phyloP scores from a whole-genome alignment of 1,140 invertebrate genomes.

The Parapsyche elsis region DNA sequence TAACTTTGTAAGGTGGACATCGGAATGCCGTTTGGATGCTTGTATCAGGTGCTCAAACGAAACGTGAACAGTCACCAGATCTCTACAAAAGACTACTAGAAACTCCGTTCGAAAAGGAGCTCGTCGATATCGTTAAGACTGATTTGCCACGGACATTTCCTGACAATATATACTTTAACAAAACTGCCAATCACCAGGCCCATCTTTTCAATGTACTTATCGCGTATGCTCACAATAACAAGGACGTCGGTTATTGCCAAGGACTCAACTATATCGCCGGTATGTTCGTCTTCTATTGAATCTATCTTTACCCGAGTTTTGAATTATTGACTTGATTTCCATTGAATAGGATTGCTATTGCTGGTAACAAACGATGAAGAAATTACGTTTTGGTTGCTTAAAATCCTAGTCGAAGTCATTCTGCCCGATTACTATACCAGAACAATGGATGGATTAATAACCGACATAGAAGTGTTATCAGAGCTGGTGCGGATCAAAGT shows the following conservation, averaged over 20 bases:
- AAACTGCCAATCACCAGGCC: conserved; percentile 76
- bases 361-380: conserved; percentile 90
- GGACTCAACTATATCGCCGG: conserved; percentile 92
- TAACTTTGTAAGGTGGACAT: conserved; percentile 72
- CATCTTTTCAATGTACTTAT: conserved; percentile 86
- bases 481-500: conserved; percentile 84
- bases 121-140: conserved; percentile 84
- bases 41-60: conserved; percentile 80
- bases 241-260: conserved; percentile 91
- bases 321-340: neutral
- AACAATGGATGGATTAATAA: conserved; percentile 87
- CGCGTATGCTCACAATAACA: conserved; percentile 90
- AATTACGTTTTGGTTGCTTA: conserved; percentile 90
- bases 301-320: neutral
- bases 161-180: conserved; percentile 92
- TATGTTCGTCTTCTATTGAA: conserved; percentile 51
- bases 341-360: conserved; percentile 75
- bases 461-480: conserved; percentile 88
- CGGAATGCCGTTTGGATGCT: conserved; percentile 82
- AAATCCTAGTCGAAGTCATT: conserved; percentile 86
- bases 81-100: conserved; percentile 78
- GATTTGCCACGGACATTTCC: conserved; percentile 92
- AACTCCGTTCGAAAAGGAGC: conserved; percentile 73
- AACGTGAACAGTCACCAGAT: conserved; percentile 74
- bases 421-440: conserved; percentile 89